Evolutionary conservation across 2,888 invertebrate genomes (phyloP), one percentile per base, ranked within the genome.

Genomic region (Antheraea yamamai): DNA sequence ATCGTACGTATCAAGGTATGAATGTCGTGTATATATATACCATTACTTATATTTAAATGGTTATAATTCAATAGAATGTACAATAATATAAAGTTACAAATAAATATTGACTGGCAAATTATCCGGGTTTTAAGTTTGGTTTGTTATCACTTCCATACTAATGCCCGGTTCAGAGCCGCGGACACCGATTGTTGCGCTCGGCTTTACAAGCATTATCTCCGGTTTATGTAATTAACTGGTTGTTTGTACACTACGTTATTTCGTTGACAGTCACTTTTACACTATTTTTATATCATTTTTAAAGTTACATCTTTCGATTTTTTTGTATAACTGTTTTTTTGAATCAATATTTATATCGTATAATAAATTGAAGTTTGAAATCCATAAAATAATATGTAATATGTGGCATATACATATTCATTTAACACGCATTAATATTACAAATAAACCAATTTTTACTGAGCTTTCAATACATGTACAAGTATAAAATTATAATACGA

Each of bases 161-260:
- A 10, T 23, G 12, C 23, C 12, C 61, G 61, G 61, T 61, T 23
- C 61, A 10, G 23, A 61, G 61, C 12, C 61, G 23, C 23, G 12
- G 10, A 1, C n/a, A 23, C n/a, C 77, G 73, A 76, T 58, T 73
- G 75, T 74, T 75, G 58, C 52, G 74, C 52, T 39, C 71, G 79
- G 72, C 77, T 80, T 78, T 79, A 79, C 77, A 75, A 71, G 80
- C 76, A 79, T 81, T 83, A 85, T 76, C 75, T 77, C 81, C 79
- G 80, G 83, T 80, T 82, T 80, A 77, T 74, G 78, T 81, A 82
- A 84, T 84, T 80, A 83, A 81, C 79, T 79, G 77, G 76, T 47
- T 78, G 72, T 76, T 79, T 79, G 20, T 12, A 61, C 23, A 20
- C 20, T 12, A 10, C 23, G n/a, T 61, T 61, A 23, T 61, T 61